Percentiles rank a stretch among this genome's conserved stretches.
Conservation (phyloP, 1,140 invertebrate species). For the Cardiocondyla obscurior region DNA sequence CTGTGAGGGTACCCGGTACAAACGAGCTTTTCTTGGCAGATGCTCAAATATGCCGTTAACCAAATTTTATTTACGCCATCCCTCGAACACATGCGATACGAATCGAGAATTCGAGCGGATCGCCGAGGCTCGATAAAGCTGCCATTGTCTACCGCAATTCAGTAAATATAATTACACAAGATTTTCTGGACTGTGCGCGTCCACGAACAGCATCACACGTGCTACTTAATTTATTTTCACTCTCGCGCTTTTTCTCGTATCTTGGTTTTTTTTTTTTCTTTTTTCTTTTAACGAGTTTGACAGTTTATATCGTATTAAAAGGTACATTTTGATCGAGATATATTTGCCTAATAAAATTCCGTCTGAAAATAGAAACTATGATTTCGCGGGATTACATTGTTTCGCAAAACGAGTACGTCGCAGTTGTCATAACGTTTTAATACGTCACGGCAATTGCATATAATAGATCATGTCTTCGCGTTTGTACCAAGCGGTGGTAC, state of each 20-base stretch:
- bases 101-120: neutral
- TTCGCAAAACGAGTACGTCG: neutral
- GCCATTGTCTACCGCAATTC: neutral
- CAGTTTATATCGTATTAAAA: neutral
- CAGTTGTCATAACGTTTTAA: neutral
- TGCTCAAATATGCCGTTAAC: conserved; percentile 13
- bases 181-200: neutral
- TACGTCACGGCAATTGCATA: neutral
- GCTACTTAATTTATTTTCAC: conserved; percentile 1
- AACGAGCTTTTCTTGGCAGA: conserved; percentile 29
- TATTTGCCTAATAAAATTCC: neutral
- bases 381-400: neutral
- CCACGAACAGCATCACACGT: neutral
- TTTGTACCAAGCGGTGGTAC: conserved; percentile 16
- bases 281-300: neutral
- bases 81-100: neutral
- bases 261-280: no score
- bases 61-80: conserved; percentile 3
- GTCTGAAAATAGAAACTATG: neutral
- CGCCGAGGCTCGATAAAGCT: neutral
- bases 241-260: neutral
- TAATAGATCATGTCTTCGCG: neutral
- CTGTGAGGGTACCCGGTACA: neutral
- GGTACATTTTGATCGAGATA: neutral
- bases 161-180: neutral